Base-by-base conservation (phyloP, 2,888 invertebrate genomes). In the Phorcus lineatus region DNA sequence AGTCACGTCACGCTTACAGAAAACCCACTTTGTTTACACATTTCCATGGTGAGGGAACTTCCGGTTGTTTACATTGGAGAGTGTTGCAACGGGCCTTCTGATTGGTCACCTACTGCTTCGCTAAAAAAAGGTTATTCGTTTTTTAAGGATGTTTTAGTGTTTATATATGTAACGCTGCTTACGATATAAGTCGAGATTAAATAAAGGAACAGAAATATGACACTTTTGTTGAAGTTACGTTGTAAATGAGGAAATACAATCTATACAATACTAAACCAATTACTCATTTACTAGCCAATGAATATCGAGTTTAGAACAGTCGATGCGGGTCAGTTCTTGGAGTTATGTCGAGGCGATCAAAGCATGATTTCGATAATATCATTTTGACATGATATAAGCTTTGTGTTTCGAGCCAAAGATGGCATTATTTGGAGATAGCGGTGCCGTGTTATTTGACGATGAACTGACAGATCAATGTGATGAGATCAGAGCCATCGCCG, bases 21-120 rank as follows among this genome's bases (percentile, higher is more conserved):
- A n/a, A n/a, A 79, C 86, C 88, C 88, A 88, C 87, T 81, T 88
- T 89, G 89, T 89, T 89, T 83, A 87, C 82, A 81, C n/a, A 86
- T 88, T 84, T 84, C 87, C 86, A 88, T 84, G 84, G 85, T 78
- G 80, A 82, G 83, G 67, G 19, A 47, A 62, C 80, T 80, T 82
- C 74, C 79, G 79, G 77, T 62, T 57, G 47, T 24, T 36, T 62
- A 9, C 11, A 75, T 9, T 6, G 4, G n/a, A 17, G 57, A 24
- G 19, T n/a, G 24, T 13, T 74, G 57, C 62, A 75, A 87, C 16
- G 3, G 16, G 9, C 6, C 9, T 62, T 78, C 74, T 83, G 83
- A 88, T 88, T 88, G 83, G 86, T 11, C 70, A 16, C 77, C 6
- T 17, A 62, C 36, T 76, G 52, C 66, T 52, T 76, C 28, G 77